Conservation (phyloP, 2,113 vertebrate species). For the Raja brachyura region DNA sequence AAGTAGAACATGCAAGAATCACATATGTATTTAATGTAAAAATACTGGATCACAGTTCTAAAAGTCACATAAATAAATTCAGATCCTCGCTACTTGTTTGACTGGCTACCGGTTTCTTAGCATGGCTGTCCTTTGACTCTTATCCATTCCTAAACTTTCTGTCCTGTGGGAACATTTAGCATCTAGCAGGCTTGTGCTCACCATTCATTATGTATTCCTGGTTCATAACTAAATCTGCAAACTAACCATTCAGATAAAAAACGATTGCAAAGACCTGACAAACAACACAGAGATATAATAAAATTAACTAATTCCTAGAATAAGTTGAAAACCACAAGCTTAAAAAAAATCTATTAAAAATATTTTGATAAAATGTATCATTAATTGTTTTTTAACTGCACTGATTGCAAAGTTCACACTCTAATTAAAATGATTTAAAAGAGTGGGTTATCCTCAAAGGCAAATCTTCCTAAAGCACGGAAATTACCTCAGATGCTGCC, state of each 20-base stretch:
- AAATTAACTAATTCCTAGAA: background rate
- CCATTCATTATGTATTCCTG: background rate
- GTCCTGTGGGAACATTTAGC: background rate
- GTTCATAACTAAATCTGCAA: background rate
- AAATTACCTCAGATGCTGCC: background rate
- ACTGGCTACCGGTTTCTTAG: background rate
- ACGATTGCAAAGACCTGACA: background rate
- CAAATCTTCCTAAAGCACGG: background rate
- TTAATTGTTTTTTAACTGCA: background rate
- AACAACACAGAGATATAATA: background rate
- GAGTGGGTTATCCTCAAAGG: background rate
- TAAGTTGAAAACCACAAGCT: background rate
- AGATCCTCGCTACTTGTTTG: background rate
- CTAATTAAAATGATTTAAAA: background rate
- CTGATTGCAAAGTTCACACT: background rate
- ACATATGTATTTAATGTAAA: constrained; percentile 21
- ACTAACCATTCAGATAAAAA: too few relatives aligned
- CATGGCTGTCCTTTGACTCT: too few relatives aligned
- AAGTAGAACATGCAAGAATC: constrained; percentile 37
- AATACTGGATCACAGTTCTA: background rate
- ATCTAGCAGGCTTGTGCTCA: background rate
- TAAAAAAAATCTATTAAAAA: background rate
- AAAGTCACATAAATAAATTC: background rate
- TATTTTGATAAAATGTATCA: too few relatives aligned
- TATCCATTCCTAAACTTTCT: too few relatives aligned